Evolutionary conservation across 1,140 invertebrate genomes (phyloP).

Genomic region (Cyphomyrmex costatus): DNA sequence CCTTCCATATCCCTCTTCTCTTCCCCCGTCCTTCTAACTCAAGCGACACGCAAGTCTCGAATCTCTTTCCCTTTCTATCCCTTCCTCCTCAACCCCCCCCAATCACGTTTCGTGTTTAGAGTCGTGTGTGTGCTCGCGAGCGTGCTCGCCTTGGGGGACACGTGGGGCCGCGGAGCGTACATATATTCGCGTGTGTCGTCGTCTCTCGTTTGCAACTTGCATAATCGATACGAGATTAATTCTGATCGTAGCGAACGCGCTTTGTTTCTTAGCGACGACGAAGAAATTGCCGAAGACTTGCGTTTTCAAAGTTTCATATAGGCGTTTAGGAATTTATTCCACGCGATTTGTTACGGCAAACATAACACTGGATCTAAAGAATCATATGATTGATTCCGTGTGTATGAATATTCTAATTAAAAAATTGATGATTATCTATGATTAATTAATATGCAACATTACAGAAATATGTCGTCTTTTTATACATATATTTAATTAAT

Average conservation of each 20-base stretch:
- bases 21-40: constrained; percentile 1
- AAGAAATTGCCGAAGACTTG: neutral
- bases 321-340: neutral
- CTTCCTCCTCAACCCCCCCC: neutral
- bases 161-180: constrained; percentile 42
- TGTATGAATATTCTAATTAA: neutral
- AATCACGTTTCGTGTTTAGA: constrained; percentile 24
- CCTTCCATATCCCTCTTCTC: constrained; percentile 52
- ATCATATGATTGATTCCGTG: neutral
- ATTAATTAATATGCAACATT: neutral
- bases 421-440: neutral
- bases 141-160: constrained; percentile 47
- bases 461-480: neutral
- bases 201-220: constrained; percentile 40
- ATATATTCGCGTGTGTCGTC: constrained; percentile 57
- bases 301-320: neutral
- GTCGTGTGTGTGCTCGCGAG: constrained; percentile 52
- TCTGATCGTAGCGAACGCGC: constrained; percentile 28
- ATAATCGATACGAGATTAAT: constrained; percentile 67
- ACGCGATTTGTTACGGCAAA: neutral
- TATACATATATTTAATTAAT: constrained; percentile 5
- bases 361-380: neutral
- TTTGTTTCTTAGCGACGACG: constrained; percentile 40
- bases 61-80: constrained; percentile 62
- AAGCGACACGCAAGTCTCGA: constrained; percentile 66